Evolutionary conservation across 2,888 invertebrate genomes (phyloP).

Genomic region (Synergus laeviventris): DNA sequence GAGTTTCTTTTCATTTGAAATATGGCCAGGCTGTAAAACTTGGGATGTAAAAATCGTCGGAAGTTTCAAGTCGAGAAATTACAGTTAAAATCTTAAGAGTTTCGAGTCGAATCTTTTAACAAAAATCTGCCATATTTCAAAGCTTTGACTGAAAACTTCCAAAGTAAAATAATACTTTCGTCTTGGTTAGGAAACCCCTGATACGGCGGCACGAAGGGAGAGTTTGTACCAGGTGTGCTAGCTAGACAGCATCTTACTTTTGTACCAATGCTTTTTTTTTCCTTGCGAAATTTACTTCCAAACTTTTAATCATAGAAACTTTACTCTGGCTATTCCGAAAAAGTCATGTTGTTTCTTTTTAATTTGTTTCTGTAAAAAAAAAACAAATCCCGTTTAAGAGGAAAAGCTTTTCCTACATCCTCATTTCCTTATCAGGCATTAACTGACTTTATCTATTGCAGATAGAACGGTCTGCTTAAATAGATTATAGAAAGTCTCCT

Average conservation of each 20-base stretch:
- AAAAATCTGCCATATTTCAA: slow-evolving; percentile 12
- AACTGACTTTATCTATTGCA: slow-evolving; percentile 26
- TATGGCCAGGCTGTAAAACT: slow-evolving; percentile 21
- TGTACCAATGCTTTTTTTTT: slow-evolving; percentile 1
- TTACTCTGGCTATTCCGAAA: not conserved
- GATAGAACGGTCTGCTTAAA: slow-evolving; percentile 3
- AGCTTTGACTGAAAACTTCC: not conserved
- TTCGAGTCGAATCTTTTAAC: not conserved
- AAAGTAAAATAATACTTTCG: slow-evolving; percentile 14
- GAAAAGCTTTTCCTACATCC: slow-evolving; percentile 16
- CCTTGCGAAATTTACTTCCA: slow-evolving; percentile 9
- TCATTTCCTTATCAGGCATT: slow-evolving; percentile 14
- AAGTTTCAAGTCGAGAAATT: slow-evolving; percentile 21
- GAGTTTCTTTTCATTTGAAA: not conserved
- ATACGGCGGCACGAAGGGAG: slow-evolving; percentile 3
- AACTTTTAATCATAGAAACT: slow-evolving; percentile 12
- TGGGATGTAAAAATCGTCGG: slow-evolving; percentile 6
- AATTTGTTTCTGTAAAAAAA: not conserved
- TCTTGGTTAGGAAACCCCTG: slow-evolving; percentile 2
- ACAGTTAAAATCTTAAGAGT: slow-evolving; percentile 3
- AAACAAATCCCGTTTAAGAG: slow-evolving; percentile 11
- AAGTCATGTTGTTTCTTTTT: not conserved
- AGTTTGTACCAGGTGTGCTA: not conserved
- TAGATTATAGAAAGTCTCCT: slow-evolving; percentile 18
- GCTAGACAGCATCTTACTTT: not conserved